Evolutionary conservation across 2,113 vertebrate genomes (phyloP), one percentile per base, ranked within the genome.

Genomic region (Mastomys coucha): DNA sequence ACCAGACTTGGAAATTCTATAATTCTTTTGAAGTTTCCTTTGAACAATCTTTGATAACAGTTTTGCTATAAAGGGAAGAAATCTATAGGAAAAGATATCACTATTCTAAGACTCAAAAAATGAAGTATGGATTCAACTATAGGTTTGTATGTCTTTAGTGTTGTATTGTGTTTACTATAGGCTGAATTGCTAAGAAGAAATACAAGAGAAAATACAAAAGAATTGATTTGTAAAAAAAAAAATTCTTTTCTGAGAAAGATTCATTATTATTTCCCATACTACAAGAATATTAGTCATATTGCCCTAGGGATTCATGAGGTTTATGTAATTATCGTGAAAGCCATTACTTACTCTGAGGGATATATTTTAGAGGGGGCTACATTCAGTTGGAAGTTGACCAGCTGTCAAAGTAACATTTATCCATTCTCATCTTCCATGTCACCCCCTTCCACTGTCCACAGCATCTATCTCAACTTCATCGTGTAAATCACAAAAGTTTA

Each of bases 11-110:
- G 80, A 95, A 91, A 96, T 97, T 94, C 78, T 96, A 3, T 81
- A 39, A 96, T 84, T 95, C 89, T 95, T 96, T 92, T 91, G 70
- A 95, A 88, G 93, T 91, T 95, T 88, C 58, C 73, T 97, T 97
- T 91, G 87, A 97, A 95, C 69, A 92, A 42, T 90, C 17, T 14
- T 93, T 95, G 58, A 36, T 95, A 82, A 88, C 88, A 91, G 91
- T 45, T 94, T 94, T 96, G 85, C 63, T 93, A 1, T 82, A 81
- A 93, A 93, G 56, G 56, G 89, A 4, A 77, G 69, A 96, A 78
- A n/a, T 82, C 63, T 78, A 33, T 69, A 89, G 89, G 82, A 84
- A 96, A 92, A 67, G 22, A 75, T 88, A n/a, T 89, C 78, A 88
- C 49, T 88, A 95, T 94, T 91, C 26, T 94, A 49, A 26, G 95